Conservation (phyloP, 37 sponge, comb jelly and placozoan genomes). For the Geodia barretti region DNA sequence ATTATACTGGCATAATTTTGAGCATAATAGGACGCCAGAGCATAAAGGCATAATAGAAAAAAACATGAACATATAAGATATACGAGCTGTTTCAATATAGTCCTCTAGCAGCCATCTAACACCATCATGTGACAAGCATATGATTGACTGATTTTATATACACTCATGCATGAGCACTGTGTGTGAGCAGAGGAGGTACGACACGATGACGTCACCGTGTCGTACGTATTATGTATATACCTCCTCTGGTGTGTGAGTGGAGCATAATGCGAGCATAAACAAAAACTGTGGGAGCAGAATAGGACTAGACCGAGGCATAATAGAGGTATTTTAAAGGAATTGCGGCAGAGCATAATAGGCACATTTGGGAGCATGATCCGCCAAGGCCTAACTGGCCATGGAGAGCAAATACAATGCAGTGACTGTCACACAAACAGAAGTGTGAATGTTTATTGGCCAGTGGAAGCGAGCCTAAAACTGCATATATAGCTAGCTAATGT, state of each 20-base stretch:
- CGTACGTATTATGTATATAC: too few species aligned
- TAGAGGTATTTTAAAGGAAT: neutral
- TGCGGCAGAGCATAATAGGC: neutral
- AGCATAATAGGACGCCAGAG: neutral
- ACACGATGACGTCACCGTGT: too few species aligned
- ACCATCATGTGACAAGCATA: too few species aligned
- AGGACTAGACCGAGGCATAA: neutral
- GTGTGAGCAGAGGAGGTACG: too few species aligned
- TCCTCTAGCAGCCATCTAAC: too few species aligned
- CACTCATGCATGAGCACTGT: too few species aligned
- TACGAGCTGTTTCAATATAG: neutral
- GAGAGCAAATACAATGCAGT: too few species aligned
- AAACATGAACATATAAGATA: neutral
- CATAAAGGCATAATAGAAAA: neutral
- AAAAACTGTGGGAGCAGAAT: neutral
- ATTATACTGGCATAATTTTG: neutral
- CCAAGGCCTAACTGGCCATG: slow-evolving; percentile 1
- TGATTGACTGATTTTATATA: too few species aligned
- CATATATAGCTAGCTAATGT: too few species aligned
- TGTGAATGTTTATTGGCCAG: too few species aligned
- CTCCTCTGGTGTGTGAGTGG: neutral
- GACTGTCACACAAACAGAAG: too few species aligned
- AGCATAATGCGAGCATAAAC: neutral
- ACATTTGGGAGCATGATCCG: neutral
- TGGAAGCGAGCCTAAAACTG: too few species aligned